Base-by-base conservation (phyloP, 2,888 invertebrate species). In the Catocala nupta region DNA sequence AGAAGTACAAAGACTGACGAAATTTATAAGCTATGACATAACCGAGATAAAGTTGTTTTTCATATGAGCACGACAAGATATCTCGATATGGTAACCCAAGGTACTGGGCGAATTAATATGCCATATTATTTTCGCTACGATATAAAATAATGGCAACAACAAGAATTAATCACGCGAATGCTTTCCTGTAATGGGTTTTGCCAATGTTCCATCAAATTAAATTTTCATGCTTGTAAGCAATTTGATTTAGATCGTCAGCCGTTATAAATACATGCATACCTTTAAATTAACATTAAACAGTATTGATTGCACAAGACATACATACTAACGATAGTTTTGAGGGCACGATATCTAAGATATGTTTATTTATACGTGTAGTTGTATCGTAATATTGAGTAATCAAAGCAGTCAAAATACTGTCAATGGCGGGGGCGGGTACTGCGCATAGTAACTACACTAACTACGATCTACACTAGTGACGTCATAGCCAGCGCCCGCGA, bases 1-100 rank as follows among this genome's bases (percentile, higher is more conserved):
- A 64, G 34, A 57, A 75, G 75, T 64, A 79, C 77, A 81, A 82
- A 80, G 75, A 70, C 74, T 74, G 68, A 79, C 73, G 66, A 79
- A 77, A 71, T 60, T 9, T 45, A 63, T 73, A 64, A 60, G 42
- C 49, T 70, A 67, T 79, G 76, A 80, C 76, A 70, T 75, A 76
- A 76, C 56, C 10, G 39, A 59, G 81, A 82, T 85, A 83, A 81
- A 75, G 61, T 72, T 81, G 80, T 83, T 84, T 81, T 81, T 75
- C 60, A 70, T 52, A 66, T 13, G 51, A 44, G 60, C 42, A 58
- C 25, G 36, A 44, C 59, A 63, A 56, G 62, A 73, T 59, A 45
- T 5, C 45, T 44, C 53, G n/a, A 39, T 61, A 70, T 13, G 55
- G 51, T 33, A 57, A 58, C 7, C 39, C 53, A 56, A 70, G 57